Evolutionary conservation across 2,888 invertebrate genomes (phyloP).

Genomic region (Tanypteryx hageni): DNA sequence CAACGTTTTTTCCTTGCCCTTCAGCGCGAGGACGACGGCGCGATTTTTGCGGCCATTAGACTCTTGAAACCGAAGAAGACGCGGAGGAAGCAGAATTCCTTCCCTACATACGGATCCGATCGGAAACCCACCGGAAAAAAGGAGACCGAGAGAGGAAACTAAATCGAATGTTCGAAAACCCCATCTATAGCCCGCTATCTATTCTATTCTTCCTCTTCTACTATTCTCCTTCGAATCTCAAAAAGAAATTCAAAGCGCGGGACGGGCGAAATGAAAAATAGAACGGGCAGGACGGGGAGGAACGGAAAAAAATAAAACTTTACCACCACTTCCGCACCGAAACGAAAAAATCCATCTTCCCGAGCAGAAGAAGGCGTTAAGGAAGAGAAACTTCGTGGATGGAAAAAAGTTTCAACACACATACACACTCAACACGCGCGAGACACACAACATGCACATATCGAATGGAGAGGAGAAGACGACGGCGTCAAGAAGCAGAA

Average conservation of each 20-base stretch:
- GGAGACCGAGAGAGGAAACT: too few relatives aligned
- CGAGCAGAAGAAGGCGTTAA: neutral
- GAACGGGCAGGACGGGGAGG: neutral
- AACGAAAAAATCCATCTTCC: neutral
- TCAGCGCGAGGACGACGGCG: neutral
- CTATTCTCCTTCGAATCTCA: too few relatives aligned
- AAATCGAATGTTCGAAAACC: too few relatives aligned
- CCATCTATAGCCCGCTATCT: too few relatives aligned
- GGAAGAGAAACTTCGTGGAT: neutral
- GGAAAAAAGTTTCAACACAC: neutral
- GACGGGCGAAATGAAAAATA: too few relatives aligned
- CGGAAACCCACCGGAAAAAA: too few relatives aligned
- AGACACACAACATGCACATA: constrained; percentile 10
- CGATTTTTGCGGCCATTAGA: neutral
- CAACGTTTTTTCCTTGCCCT: neutral
- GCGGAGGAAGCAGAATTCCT: neutral
- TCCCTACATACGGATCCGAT: too few relatives aligned
- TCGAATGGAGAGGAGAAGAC: neutral
- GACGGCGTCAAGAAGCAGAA: neutral
- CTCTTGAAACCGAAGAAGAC: neutral
- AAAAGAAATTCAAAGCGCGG: too few relatives aligned
- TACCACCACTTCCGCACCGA: neutral
- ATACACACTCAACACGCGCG: neutral
- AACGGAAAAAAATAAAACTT: neutral
- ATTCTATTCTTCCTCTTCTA: too few relatives aligned